Conservation (phyloP, 2,113 vertebrate species). For the Sinosuthora webbiana region DNA sequence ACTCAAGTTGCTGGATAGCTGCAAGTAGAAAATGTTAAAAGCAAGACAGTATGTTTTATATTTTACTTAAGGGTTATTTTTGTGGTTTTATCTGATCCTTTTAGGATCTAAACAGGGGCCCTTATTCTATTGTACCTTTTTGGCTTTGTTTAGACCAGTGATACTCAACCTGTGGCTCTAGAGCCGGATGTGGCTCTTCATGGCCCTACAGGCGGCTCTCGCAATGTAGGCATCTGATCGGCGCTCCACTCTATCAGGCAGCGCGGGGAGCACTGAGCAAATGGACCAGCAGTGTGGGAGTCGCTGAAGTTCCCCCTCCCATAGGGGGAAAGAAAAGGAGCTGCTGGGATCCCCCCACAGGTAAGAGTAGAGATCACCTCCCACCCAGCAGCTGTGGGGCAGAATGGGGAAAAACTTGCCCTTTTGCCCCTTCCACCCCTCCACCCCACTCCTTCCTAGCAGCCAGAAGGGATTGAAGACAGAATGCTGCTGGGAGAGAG, state of each 20-base stretch:
- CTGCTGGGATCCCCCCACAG: constrained; percentile 75
- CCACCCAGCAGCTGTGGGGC: constrained; percentile 70
- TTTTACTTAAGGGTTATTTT: constrained; percentile 73
- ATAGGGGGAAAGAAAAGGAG: constrained; percentile 76
- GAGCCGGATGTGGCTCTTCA: constrained; percentile 76
- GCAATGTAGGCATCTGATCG: constrained; percentile 76
- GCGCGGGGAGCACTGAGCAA: constrained; percentile 74
- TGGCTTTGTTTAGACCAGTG: constrained; percentile 78
- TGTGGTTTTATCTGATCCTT: constrained; percentile 75
- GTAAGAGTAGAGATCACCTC: constrained; percentile 75
- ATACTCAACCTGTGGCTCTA: constrained; percentile 78
- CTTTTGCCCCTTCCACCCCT: constrained; percentile 61
- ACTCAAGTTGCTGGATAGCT: constrained; percentile 55
- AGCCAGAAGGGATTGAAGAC: constrained; percentile 49
- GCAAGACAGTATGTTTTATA: constrained; percentile 69
- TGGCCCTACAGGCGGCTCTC: constrained; percentile 76
- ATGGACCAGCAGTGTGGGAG: constrained; percentile 75
- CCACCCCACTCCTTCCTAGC: constrained; percentile 58
- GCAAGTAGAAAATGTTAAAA: constrained; percentile 67
- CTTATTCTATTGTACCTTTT: constrained; percentile 78
- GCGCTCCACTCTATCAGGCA: constrained; percentile 75
- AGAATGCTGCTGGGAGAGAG: constrained; percentile 59
- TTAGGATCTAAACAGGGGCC: constrained; percentile 72
- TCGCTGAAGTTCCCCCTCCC: constrained; percentile 75
- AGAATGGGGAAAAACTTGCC: constrained; percentile 59